Conservation (phyloP, 2,113 vertebrate genomes). For the Eulemur rufifrons region DNA sequence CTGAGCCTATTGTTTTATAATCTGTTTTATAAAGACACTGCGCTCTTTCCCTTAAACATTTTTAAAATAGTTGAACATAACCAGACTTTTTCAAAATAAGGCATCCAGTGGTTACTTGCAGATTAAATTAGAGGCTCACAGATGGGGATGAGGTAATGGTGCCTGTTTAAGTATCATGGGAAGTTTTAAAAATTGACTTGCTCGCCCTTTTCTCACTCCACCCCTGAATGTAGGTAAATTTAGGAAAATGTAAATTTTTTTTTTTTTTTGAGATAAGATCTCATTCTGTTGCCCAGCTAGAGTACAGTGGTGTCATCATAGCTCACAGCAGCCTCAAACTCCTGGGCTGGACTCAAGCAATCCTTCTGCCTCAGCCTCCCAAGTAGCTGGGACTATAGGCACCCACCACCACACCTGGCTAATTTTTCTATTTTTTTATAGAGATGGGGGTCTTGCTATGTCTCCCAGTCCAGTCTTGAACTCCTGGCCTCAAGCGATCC, state of each 20-base stretch:
- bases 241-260: neutral
- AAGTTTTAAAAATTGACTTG: neutral
- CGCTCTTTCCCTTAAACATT: neutral
- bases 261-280: too few species aligned
- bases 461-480: too few species aligned
- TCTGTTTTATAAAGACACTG: neutral
- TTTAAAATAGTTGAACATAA: neutral
- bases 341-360: too few species aligned
- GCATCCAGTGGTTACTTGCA: neutral
- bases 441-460: too few species aligned
- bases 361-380: too few species aligned
- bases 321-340: too few species aligned
- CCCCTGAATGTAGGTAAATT: neutral
- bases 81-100: neutral
- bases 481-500: too few species aligned
- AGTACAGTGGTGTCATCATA: too few species aligned
- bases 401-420: too few species aligned
- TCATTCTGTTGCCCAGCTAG: too few species aligned
- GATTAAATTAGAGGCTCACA: neutral
- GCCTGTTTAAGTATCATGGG: neutral
- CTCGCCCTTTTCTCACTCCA: neutral
- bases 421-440: too few species aligned
- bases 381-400: too few species aligned
- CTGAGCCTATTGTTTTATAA: slow-evolving; percentile 11
- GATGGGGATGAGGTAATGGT: neutral